A percentile compares a stretch with the other conserved stretches of the same genome.
These are phyloP conservation scores for Hozukius guyotensis DNA, from an alignment of 2,797 vertebrate genomes.

Conservation along the genomic window DNA sequence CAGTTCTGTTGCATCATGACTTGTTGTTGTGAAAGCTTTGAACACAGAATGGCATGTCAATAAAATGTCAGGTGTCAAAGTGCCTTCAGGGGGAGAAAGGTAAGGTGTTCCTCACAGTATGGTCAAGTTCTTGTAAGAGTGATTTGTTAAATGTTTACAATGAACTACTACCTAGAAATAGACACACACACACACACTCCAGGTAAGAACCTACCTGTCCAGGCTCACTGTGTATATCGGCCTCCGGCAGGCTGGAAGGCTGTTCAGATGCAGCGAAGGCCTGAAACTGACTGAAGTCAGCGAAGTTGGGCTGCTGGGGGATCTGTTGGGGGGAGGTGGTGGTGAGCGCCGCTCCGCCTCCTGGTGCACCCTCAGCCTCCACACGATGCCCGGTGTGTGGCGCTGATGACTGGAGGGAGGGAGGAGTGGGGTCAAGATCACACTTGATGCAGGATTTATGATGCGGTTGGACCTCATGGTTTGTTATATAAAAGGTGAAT, in stretches of 20 bases:
- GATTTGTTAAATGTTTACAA: not conserved
- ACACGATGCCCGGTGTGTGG: constrained; percentile 88
- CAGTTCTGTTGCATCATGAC: not conserved
- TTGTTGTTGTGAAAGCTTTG: not conserved
- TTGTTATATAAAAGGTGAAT: not conserved
- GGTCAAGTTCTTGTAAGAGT: not conserved
- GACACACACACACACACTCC: not conserved
- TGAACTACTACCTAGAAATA: not conserved
- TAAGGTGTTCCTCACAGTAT: not conserved
- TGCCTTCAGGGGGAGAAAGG: not conserved
- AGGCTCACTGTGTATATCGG: constrained; percentile 88
- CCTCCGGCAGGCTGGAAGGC: constrained; percentile 86
- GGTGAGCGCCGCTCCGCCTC: constrained; percentile 68
- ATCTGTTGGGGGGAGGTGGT: constrained; percentile 97
- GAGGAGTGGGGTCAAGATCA: not conserved
- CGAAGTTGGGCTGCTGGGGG: constrained; percentile 98
- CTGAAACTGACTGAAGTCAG: constrained; percentile 98
- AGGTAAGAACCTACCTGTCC: constrained; percentile 81
- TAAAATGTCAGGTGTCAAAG: not conserved
- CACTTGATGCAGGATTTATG: not conserved
- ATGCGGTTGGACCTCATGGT: not conserved
- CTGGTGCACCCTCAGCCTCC: constrained; percentile 86
- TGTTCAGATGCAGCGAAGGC: constrained; percentile 88
- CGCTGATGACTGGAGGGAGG: constrained; percentile 82
- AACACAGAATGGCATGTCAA: not conserved